A percentile compares a stretch with the other conserved stretches of the same genome.
Conservation (phyloP, 1,140 invertebrate genomes). For the Zophobas atratus region DNA sequence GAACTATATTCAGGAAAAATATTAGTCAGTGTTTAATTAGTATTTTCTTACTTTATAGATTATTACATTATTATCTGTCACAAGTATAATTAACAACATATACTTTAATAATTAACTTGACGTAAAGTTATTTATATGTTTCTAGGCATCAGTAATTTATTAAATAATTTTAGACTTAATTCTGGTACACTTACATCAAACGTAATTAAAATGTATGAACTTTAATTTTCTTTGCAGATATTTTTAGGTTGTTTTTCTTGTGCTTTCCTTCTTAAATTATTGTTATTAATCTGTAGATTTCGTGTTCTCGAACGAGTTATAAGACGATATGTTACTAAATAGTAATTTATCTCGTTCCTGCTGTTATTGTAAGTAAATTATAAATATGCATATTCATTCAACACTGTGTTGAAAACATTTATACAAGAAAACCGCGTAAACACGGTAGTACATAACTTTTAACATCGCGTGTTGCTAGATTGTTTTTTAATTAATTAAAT, state of each 20-base stretch:
- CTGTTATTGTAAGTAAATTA: constrained; percentile 24
- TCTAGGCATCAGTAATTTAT: too few species aligned
- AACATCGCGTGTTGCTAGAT: constrained; percentile 19
- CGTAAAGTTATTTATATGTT: too few species aligned
- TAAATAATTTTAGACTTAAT: too few species aligned
- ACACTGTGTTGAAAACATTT: constrained; percentile 11
- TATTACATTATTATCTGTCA: too few species aligned
- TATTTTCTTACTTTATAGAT: too few species aligned
- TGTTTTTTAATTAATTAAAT: constrained; percentile 41
- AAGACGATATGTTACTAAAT: constrained; percentile 7
- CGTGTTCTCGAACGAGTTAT: constrained; percentile 4
- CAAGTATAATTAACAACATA: too few species aligned
- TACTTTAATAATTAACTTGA: too few species aligned
- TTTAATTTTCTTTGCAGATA: too few species aligned
- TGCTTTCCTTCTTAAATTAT: not conserved
- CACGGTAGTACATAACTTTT: constrained; percentile 7
- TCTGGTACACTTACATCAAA: too few species aligned
- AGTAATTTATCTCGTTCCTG: constrained; percentile 27
- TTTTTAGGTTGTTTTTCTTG: not conserved
- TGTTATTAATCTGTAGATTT: not conserved
- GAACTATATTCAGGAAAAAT: too few species aligned
- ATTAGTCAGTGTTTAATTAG: too few species aligned
- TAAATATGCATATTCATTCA: constrained; percentile 30
- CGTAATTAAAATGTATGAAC: too few species aligned
- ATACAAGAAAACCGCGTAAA: constrained; percentile 17